These are phyloP conservation scores for Stegana nigrithorax DNA, from an alignment of 2,888 invertebrate genomes.

Conservation along the genomic window DNA sequence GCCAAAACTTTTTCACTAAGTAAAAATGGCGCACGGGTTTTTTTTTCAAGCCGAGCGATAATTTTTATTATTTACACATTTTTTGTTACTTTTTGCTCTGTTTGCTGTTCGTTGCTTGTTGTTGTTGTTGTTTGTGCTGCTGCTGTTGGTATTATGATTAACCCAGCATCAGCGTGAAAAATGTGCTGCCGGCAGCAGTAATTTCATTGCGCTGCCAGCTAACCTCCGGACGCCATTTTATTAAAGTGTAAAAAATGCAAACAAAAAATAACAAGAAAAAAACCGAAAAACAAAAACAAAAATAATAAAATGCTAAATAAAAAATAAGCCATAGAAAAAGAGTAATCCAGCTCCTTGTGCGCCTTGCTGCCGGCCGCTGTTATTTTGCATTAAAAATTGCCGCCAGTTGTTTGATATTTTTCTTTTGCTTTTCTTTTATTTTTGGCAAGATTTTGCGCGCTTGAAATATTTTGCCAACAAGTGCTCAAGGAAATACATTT, in stretches of 20 bases:
- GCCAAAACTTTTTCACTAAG: too few species aligned
- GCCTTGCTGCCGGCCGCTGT: too few species aligned
- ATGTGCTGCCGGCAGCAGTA: slow-evolving; percentile 32
- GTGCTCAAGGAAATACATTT: too few species aligned
- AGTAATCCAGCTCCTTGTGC: too few species aligned
- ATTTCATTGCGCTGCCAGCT: slow-evolving; percentile 26
- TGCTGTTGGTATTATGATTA: background rate
- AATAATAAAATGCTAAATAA: too few species aligned
- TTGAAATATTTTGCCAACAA: background rate
- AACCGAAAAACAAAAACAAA: too few species aligned
- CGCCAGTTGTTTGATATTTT: background rate
- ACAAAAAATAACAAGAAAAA: background rate
- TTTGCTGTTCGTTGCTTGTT: background rate
- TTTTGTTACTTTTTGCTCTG: too few species aligned
- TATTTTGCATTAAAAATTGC: background rate
- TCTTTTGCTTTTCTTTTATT: background rate
- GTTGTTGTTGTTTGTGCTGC: background rate
- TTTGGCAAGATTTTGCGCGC: background rate
- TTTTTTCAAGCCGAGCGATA: too few species aligned
- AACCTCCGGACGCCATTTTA: slow-evolving; percentile 37
- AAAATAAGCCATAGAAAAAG: too few species aligned
- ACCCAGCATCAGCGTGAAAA: slow-evolving; percentile 29
- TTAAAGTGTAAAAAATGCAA: slow-evolving; percentile 45
- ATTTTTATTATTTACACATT: too few species aligned
- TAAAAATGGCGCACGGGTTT: too few species aligned